Base-by-base conservation (phyloP, 1,140 invertebrate genomes). In the Calephelis virginiensis region DNA sequence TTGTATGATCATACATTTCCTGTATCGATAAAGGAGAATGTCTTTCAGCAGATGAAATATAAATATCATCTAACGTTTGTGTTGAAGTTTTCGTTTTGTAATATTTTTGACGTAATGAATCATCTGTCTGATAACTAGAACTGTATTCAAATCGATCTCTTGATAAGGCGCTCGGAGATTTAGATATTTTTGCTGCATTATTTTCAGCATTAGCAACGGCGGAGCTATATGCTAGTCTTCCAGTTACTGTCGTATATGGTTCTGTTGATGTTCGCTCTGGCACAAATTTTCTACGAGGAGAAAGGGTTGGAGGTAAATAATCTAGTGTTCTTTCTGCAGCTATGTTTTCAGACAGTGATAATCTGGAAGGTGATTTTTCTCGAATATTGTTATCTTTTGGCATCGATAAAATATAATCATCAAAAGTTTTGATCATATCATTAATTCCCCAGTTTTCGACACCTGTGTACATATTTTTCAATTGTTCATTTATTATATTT, bases 391-490 rank as follows among this genome's bases (percentile, higher is more conserved):
- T 68, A 38, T 91, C 86, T 75, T 89, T 90, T 61, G 91, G 86
- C 65, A 81, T 80, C 5, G 80, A 80, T 66, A 93, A 77, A 75
- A 93, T 86, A 64, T 93, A 86, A 67, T 93, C 92, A 72, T 93
- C 91, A 80, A 93, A 92, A 78, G 90, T 92, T 76, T 92, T 90
- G 72, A 92, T 92, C 86, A 93, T 93, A 77, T 93, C 94, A 38
- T 94, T 94, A 67, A 95, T 95, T n/a, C 92, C 94, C 95, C 95
- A 96, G 77, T 94, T 95, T 70, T 96, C 95, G 48, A 93, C 93
- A 8, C 93, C 93, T 1, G 93, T 91, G 70, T 95, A 95, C 60
- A 95, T 93, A 78, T 94, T 93, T 77, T 94, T 92, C 64, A 96
- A 80, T 75, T 95, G 93, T 80, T 95, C 94, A 74, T 95, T 94